A percentile compares a stretch with the other conserved stretches of the same genome.
Evolutionary conservation across 2,113 vertebrate genomes (phyloP).

Genomic region (Pelvicachromis taeniatus): DNA sequence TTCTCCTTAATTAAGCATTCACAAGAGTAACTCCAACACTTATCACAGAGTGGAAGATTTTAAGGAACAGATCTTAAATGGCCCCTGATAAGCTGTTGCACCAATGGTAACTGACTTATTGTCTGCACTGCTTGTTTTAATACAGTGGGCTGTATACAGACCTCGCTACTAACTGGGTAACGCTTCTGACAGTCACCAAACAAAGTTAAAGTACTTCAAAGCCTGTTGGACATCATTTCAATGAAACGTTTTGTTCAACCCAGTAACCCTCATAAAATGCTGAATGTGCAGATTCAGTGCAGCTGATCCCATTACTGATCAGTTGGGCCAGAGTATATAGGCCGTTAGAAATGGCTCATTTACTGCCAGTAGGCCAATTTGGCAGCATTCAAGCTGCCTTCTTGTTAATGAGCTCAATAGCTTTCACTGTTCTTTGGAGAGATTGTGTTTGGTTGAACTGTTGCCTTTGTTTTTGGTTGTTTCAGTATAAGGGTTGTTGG

Average conservation of each 20-base stretch:
- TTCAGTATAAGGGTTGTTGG: background rate
- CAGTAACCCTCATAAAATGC: background rate
- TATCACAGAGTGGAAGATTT: background rate
- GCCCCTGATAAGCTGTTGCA: background rate
- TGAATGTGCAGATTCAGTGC: background rate
- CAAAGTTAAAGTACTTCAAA: background rate
- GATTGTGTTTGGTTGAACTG: background rate
- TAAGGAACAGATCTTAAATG: background rate
- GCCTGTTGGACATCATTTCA: background rate
- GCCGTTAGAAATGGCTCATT: background rate
- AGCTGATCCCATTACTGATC: background rate
- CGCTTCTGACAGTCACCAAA: background rate
- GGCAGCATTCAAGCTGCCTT: background rate
- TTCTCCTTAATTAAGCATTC: background rate
- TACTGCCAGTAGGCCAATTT: background rate
- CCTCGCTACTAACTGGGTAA: background rate
- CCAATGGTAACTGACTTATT: background rate
- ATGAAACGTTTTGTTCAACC: background rate
- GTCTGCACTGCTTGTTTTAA: background rate
- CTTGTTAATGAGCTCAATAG: background rate
- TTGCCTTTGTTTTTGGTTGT: background rate
- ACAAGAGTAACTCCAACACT: background rate
- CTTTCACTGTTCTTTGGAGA: background rate
- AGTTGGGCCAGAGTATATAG: background rate
- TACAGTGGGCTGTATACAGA: background rate